phyloP scores from a whole-genome alignment of 1,140 invertebrate genomes.

The Calliopsis andreniformis region DNA sequence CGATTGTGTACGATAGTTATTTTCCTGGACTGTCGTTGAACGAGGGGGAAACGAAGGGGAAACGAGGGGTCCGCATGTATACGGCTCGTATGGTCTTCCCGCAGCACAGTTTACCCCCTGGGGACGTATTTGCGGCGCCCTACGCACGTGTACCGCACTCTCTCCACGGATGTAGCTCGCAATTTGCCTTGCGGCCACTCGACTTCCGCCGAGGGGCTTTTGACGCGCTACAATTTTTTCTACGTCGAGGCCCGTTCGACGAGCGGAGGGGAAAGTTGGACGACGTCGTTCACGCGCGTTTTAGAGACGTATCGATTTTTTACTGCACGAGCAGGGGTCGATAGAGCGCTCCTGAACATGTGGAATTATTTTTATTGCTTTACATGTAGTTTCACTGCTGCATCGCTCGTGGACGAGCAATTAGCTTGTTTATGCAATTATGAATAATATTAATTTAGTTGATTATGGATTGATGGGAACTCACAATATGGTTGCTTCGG shows the following conservation, averaged over 20 bases:
- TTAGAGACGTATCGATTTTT: conserved; percentile 5
- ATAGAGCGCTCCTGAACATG: too few relatives aligned
- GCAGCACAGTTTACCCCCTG: conserved; percentile 42
- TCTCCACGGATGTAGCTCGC: conserved; percentile 51
- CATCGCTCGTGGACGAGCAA: too few relatives aligned
- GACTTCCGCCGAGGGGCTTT: conserved; percentile 54
- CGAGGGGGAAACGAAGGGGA: neutral
- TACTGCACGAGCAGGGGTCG: too few relatives aligned
- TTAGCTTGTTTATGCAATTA: too few relatives aligned
- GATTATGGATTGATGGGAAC: too few relatives aligned
- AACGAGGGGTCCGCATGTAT: conserved; percentile 10
- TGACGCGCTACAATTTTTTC: conserved; percentile 50
- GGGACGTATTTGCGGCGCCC: conserved; percentile 52
- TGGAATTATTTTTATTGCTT: too few relatives aligned
- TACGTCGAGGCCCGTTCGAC: neutral
- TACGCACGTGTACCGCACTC: conserved; percentile 38
- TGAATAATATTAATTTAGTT: too few relatives aligned
- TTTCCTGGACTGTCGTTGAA: conserved; percentile 56
- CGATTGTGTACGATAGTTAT: conserved; percentile 67
- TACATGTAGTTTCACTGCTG: too few relatives aligned
- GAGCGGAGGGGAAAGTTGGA: neutral
- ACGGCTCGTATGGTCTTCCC: conserved; percentile 35
- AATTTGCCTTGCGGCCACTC: conserved; percentile 56
- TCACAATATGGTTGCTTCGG: too few relatives aligned
- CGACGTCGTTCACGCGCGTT: conserved; percentile 8